phyloP scores from a whole-genome alignment of 2,888 invertebrate species.

The Mesopsocus fuscifrons region DNA sequence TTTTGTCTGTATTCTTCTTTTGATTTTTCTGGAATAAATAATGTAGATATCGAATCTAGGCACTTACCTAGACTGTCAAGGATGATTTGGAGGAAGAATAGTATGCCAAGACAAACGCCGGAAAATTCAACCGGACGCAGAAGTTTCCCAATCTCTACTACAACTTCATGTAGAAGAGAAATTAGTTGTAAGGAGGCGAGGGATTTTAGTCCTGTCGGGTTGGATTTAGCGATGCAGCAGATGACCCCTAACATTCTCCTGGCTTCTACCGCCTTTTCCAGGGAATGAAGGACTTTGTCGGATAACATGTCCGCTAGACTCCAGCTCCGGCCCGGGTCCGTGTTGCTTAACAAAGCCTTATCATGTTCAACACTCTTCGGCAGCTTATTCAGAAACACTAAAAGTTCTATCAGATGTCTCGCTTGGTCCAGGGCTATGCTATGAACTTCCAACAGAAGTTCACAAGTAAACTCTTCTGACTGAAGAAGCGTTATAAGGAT shows the following conservation, averaged over 20 bases:
- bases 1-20: too few species aligned
- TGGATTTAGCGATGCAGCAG: background rate
- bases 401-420: background rate
- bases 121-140: background rate
- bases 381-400: background rate
- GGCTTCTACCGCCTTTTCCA: background rate
- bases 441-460: too few species aligned
- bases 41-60: too few species aligned
- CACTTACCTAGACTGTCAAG: background rate
- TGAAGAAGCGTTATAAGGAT: too few species aligned
- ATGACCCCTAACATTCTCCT: background rate
- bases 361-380: background rate
- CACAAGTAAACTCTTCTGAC: too few species aligned
- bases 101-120: background rate
- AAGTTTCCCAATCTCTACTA: background rate
- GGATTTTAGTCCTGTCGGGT: background rate
- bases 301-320: background rate
- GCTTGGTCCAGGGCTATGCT: too few species aligned
- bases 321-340: background rate
- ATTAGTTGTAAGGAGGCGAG: background rate
- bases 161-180: background rate
- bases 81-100: background rate
- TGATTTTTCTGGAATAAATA: too few species aligned
- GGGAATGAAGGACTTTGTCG: background rate
- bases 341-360: background rate